Conservation (phyloP, 2,797 vertebrate species). For the Pteronotus mesoamericanus region DNA sequence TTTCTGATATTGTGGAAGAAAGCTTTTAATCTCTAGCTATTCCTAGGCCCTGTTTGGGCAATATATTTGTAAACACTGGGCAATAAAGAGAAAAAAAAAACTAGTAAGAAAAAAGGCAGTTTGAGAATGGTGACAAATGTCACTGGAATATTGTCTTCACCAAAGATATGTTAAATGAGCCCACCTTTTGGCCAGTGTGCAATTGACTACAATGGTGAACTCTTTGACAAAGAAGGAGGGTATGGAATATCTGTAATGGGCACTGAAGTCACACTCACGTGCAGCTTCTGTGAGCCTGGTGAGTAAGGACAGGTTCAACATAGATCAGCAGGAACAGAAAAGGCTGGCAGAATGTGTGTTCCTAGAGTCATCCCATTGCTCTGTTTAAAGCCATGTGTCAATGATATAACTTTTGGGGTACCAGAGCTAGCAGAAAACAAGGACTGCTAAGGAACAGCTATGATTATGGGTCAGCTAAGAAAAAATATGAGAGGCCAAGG, state of each 20-base stretch:
- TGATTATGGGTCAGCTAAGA: background rate
- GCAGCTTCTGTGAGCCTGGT: background rate
- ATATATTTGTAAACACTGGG: background rate
- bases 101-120: background rate
- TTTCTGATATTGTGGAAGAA: background rate
- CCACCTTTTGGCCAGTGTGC: background rate
- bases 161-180: background rate
- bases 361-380: background rate
- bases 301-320: background rate
- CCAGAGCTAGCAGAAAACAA: background rate
- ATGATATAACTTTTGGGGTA: background rate
- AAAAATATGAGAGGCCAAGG: background rate
- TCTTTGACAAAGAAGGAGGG: background rate
- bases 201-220: background rate
- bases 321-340: background rate
- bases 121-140: background rate
- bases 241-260: background rate
- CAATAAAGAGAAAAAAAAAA: background rate
- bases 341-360: background rate
- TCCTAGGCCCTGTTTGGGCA: background rate
- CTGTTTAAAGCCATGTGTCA: background rate
- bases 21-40: background rate
- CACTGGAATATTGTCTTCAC: background rate
- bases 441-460: background rate
- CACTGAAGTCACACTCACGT: rapidly evolving